Conservation (phyloP, 2,113 vertebrate species). For the Phainopepla nitens region DNA sequence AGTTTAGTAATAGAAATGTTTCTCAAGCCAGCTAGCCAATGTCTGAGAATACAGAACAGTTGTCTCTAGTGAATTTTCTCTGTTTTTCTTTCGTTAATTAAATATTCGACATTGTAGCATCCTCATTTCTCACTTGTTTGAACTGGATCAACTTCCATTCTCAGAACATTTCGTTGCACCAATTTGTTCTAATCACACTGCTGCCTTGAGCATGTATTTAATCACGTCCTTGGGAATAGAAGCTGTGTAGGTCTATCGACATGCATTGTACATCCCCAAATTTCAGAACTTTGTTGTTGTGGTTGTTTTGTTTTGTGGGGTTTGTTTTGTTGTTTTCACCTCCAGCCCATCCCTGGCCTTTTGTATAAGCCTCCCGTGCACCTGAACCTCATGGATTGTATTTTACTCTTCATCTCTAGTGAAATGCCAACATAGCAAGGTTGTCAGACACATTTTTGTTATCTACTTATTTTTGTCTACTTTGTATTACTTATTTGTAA, state of each 20-base stretch:
- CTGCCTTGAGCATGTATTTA: slow-evolving; percentile 25
- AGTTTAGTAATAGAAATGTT: background rate
- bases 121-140: slow-evolving; percentile 61
- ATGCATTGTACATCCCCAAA: background rate
- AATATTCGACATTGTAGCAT: slow-evolving; percentile 41
- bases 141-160: slow-evolving; percentile 49
- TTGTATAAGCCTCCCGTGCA: background rate
- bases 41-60: background rate
- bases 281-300: background rate
- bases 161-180: slow-evolving; percentile 20
- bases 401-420: background rate
- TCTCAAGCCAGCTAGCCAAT: slow-evolving; percentile 4
- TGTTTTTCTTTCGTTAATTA: slow-evolving; percentile 59
- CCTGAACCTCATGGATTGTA: background rate
- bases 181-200: slow-evolving; percentile 29
- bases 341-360: background rate
- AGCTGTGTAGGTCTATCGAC: background rate
- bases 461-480: background rate
- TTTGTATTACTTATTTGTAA: background rate
- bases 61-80: slow-evolving; percentile 27
- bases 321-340: background rate
- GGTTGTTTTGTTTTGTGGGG: background rate
- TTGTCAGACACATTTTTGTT: background rate
- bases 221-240: background rate
- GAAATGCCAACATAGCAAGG: background rate